These are phyloP conservation scores for Myiagra hebetior DNA, from an alignment of 2,113 vertebrate genomes.

Conservation along the genomic window DNA sequence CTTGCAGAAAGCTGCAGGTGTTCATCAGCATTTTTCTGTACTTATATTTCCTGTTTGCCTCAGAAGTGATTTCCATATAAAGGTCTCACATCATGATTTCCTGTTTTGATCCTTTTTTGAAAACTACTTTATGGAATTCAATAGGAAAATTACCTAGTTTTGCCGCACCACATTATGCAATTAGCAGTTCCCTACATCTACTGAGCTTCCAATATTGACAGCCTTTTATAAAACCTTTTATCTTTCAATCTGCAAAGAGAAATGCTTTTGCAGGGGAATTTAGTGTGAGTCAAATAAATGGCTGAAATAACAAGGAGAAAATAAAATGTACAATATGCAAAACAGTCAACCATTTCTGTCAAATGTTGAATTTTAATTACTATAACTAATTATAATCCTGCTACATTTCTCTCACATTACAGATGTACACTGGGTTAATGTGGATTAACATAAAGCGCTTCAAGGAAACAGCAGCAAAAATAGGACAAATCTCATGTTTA, in stretches of 20 bases:
- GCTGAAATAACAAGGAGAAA: not conserved
- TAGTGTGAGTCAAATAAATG: not conserved
- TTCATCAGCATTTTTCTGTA: not conserved
- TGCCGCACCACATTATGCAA: not conserved
- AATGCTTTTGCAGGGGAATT: not conserved
- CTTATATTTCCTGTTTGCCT: not conserved
- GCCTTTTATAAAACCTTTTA: not conserved
- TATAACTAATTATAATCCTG: not conserved
- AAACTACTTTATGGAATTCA: not conserved
- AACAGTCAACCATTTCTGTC: not conserved
- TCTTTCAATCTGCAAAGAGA: not conserved
- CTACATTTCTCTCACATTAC: not conserved
- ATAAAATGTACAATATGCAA: not conserved
- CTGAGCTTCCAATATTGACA: not conserved
- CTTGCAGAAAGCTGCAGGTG: not conserved
- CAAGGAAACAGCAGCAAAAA: not conserved
- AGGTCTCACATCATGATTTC: not conserved
- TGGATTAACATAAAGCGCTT: not conserved
- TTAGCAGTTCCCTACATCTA: not conserved
- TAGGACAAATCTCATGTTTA: not conserved
- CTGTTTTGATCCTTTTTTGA: not conserved
- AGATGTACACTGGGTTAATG: not conserved
- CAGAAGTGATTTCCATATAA: not conserved
- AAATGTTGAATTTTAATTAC: slow-evolving; percentile 8
- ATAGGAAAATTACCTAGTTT: slow-evolving; percentile 18